A percentile compares a stretch with the other conserved stretches of the same genome.
Conservation (phyloP, 2,888 invertebrate species). For the Peribatodes rhomboidaria region DNA sequence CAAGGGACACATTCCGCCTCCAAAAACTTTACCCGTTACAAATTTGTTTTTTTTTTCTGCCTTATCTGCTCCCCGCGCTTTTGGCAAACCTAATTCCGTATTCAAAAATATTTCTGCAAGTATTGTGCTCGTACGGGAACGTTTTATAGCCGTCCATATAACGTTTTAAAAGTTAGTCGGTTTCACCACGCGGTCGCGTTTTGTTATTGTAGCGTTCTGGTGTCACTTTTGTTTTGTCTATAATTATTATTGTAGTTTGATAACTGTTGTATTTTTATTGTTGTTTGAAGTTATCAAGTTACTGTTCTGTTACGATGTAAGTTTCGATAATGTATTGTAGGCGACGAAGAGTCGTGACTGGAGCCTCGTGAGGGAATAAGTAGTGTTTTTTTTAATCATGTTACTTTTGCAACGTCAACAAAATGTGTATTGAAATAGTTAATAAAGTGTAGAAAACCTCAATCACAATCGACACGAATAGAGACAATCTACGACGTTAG, state of each 20-base stretch:
- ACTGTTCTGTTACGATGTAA: conserved; percentile 39
- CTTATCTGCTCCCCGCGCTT: conserved; percentile 86
- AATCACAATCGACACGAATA: conserved; percentile 75
- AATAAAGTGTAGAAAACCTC: conserved; percentile 56
- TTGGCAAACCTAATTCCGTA: conserved; percentile 87
- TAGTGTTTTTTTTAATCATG: not conserved
- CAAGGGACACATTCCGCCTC: conserved; percentile 85
- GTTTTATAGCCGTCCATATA: conserved; percentile 85
- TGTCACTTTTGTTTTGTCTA: conserved; percentile 67
- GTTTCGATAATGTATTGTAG: conserved; percentile 38
- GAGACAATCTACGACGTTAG: conserved; percentile 73
- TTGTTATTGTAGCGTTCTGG: conserved; percentile 61
- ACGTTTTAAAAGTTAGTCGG: conserved; percentile 85
- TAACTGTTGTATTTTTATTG: conserved; percentile 68
- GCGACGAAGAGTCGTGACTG: conserved; percentile 41
- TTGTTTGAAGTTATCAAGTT: conserved; percentile 48
- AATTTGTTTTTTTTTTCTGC: conserved; percentile 86
- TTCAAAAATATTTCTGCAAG: conserved; percentile 87
- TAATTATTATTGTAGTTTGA: conserved; percentile 82
- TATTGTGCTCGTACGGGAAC: conserved; percentile 84
- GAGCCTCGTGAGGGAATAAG: not conserved
- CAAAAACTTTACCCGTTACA: conserved; percentile 87
- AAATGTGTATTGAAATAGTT: conserved; percentile 12
- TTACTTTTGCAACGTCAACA: conserved; percentile 2
- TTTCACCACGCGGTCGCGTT: conserved; percentile 74